Conservation (phyloP, 2,113 vertebrate species). For the Erpornis zantholeuca region DNA sequence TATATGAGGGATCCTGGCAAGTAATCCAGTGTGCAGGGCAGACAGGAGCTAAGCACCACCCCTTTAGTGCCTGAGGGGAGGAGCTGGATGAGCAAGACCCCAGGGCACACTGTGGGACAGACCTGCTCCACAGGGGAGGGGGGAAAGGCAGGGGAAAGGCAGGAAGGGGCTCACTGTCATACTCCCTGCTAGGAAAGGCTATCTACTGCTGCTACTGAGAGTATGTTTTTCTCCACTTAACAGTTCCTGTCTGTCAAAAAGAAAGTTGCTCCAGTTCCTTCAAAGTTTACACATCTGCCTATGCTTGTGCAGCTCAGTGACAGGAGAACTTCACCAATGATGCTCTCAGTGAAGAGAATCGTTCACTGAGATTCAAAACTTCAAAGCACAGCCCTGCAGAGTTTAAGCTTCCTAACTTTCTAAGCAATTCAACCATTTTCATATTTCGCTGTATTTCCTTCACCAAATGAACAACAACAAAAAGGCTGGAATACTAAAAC, state of each 20-base stretch:
- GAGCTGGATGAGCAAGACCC: neutral
- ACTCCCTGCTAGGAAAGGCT: neutral
- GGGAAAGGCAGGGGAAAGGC: too few species aligned
- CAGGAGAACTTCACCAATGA: neutral
- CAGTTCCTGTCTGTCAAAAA: neutral
- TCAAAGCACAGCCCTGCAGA: neutral
- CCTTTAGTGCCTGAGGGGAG: neutral
- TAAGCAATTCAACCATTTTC: neutral
- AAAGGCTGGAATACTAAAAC: neutral
- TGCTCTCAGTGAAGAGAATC: neutral
- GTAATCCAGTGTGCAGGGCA: neutral
- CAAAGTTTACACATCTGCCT: neutral
- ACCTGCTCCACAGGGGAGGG: neutral
- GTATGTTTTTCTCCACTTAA: neutral
- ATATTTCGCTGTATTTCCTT: neutral
- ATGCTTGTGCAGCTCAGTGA: neutral
- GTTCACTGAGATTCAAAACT: too few species aligned
- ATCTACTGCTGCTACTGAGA: neutral
- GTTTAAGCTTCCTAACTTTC: neutral
- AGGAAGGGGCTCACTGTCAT: neutral
- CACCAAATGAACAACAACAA: neutral
- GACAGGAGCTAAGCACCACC: neutral
- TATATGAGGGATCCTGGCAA: neutral
- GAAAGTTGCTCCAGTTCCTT: neutral
- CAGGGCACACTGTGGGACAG: accelerated